Conservation (phyloP, 2,797 vertebrate species). For the Leuciscus waleckii region DNA sequence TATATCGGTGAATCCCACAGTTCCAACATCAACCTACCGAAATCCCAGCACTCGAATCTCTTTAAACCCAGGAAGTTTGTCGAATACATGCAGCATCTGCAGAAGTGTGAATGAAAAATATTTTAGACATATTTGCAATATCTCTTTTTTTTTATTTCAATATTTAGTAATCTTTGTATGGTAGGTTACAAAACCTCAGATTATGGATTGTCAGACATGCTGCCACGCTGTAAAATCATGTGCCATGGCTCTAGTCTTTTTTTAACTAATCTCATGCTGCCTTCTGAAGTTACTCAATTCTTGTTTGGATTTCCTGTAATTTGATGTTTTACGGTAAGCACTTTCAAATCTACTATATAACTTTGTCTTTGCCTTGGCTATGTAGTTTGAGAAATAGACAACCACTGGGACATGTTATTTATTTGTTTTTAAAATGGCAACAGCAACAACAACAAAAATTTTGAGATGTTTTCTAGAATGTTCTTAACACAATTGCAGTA, state of each 20-base stretch:
- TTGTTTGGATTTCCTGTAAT: slow-evolving; percentile 39
- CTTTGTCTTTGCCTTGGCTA: slow-evolving; percentile 17
- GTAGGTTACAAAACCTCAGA: slow-evolving; percentile 13
- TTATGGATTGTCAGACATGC: slow-evolving; percentile 8
- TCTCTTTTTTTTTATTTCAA: background rate
- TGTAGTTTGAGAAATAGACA: background rate
- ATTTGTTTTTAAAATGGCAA: background rate
- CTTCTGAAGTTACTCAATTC: slow-evolving; percentile 45
- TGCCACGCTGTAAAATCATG: slow-evolving; percentile 30
- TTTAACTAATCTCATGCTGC: slow-evolving; percentile 34
- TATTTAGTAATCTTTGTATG: background rate
- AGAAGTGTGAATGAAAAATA: slow-evolving; percentile 46
- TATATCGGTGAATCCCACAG: slow-evolving; percentile 49
- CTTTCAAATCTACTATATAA: slow-evolving; percentile 37
- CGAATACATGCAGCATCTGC: slow-evolving; percentile 89
- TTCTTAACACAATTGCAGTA: background rate
- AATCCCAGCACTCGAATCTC: slow-evolving; percentile 89
- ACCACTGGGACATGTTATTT: background rate
- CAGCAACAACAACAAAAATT: background rate
- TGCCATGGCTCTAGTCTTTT: slow-evolving; percentile 33
- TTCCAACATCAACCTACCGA: slow-evolving; percentile 80
- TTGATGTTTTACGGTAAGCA: slow-evolving; percentile 45
- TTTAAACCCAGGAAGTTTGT: slow-evolving; percentile 93
- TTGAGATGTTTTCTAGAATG: background rate
- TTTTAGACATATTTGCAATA: slow-evolving; percentile 6